Percentiles rank a stretch among this genome's conserved stretches.
Evolutionary conservation across 2,113 vertebrate species (phyloP).

Genomic region (Okapia johnstoni): DNA sequence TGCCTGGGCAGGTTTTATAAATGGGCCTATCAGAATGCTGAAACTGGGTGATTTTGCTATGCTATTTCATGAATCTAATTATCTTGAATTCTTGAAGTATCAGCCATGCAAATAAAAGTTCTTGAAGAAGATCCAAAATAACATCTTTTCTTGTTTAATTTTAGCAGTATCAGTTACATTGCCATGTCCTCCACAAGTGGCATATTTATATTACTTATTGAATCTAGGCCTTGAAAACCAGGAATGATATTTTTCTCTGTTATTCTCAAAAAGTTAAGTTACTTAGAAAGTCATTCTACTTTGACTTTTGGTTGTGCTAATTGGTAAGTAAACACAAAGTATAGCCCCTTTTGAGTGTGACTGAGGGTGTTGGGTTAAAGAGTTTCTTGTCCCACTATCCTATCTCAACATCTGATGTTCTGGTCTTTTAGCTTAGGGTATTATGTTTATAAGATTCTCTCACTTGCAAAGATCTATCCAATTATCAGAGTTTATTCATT

Average conservation of each 20-base stretch:
- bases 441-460: not conserved
- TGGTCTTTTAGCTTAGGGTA: not conserved
- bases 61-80: conserved; percentile 31
- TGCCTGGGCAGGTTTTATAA: conserved; percentile 57
- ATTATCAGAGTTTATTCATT: not conserved
- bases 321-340: not conserved
- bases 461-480: not conserved
- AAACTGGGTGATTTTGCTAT: not conserved
- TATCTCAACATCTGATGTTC: not conserved
- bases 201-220: conserved; percentile 4
- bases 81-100: not conserved
- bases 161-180: not conserved
- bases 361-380: fast-evolving
- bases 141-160: conserved; percentile 42
- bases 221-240: not conserved
- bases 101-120: not conserved
- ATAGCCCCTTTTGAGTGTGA: not conserved
- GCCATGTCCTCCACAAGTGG: not conserved
- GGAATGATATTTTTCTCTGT: not conserved
- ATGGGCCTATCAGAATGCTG: conserved; percentile 25
- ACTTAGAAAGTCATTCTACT: not conserved
- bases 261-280: conserved; percentile 31
- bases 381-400: not conserved
- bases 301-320: not conserved
- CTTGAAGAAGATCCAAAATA: not conserved